A percentile compares a stretch with the other conserved stretches of the same genome.
phyloP scores from a whole-genome alignment of 2,888 invertebrate species.

The Clitarchus hookeri region DNA sequence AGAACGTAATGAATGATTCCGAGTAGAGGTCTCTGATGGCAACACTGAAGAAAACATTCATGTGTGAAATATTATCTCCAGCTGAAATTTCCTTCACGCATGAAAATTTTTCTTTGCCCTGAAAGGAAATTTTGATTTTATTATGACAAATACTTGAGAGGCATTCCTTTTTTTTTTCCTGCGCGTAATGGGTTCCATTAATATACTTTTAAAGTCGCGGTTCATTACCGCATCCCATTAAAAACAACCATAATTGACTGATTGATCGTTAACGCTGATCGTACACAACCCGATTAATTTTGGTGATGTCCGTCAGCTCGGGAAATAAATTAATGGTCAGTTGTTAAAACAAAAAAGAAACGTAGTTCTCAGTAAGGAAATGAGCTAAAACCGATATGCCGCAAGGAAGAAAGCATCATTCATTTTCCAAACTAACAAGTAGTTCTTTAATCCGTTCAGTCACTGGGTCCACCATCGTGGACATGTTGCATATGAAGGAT shows the following conservation, averaged over 20 bases:
- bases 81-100: conserved; percentile 1
- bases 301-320: not conserved
- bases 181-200: not conserved
- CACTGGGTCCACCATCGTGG: too few species aligned
- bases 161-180: not conserved
- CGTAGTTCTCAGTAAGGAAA: too few species aligned
- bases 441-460: too few species aligned
- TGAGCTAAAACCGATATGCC: too few species aligned
- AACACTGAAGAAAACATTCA: not conserved
- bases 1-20: not conserved
- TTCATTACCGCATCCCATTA: not conserved
- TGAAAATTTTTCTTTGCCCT: not conserved
- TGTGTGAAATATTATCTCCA: conserved; percentile 7
- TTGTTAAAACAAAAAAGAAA: too few species aligned
- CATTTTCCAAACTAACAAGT: too few species aligned
- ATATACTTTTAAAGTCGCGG: not conserved
- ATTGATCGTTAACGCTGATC: not conserved
- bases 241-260: not conserved
- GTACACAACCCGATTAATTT: not conserved
- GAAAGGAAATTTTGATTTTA: not conserved
- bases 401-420: too few species aligned
- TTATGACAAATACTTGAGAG: not conserved
- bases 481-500: too few species aligned
- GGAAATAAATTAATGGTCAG: too few species aligned
- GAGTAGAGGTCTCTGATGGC: not conserved